Evolutionary conservation across 2,888 invertebrate genomes (phyloP).

Genomic region (Byasa hedistus): DNA sequence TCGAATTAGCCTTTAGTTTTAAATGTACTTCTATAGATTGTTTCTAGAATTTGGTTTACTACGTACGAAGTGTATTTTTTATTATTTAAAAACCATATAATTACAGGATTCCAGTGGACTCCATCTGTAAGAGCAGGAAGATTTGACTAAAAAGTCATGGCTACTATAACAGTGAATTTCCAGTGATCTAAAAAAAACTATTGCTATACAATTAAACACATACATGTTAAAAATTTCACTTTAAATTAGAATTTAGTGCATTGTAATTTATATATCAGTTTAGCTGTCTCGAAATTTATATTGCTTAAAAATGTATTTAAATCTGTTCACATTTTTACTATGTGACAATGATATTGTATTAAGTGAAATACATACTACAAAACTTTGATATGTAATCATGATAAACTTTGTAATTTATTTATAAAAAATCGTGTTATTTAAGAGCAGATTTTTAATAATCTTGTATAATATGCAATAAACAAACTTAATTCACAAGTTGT

Average conservation of each 20-base stretch:
- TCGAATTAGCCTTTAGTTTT: neutral
- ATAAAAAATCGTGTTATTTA: neutral
- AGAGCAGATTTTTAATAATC: neutral
- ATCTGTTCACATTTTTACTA: neutral
- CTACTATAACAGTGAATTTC: neutral
- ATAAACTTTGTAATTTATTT: neutral
- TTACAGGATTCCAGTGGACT: conserved; percentile 57
- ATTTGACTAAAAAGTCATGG: conserved; percentile 25
- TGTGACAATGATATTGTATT: neutral
- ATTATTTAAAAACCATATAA: conserved; percentile 8
- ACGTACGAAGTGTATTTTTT: neutral
- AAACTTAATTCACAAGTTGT: neutral
- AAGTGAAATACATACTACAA: neutral
- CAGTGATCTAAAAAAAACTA: neutral
- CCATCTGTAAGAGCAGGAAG: conserved; percentile 45
- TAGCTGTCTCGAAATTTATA: neutral
- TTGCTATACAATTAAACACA: neutral
- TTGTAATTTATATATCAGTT: neutral
- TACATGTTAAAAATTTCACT: too few relatives aligned
- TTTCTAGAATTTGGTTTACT: neutral
- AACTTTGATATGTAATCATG: neutral
- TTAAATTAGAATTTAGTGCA: neutral
- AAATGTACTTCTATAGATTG: neutral
- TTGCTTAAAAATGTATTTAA: neutral
- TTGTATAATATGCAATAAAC: neutral